Evolutionary conservation across 2,888 invertebrate species (phyloP).

Genomic region (Aphodius granarius): DNA sequence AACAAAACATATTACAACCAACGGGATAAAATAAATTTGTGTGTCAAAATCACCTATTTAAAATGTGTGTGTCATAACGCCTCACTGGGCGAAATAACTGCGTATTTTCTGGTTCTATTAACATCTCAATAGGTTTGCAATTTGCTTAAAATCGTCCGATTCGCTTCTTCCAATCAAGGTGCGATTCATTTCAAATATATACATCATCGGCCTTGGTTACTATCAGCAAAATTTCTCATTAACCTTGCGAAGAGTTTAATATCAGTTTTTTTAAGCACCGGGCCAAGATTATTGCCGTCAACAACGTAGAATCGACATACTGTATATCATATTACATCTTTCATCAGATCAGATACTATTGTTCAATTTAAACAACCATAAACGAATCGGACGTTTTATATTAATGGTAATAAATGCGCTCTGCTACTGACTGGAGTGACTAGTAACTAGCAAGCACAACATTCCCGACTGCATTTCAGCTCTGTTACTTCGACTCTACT

Average conservation of each 20-base stretch:
- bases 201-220: neutral
- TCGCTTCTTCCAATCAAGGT: neutral
- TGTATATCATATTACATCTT: neutral
- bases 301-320: neutral
- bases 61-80: too few species aligned
- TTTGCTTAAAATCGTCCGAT: neutral
- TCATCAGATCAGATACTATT: neutral
- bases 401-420: neutral
- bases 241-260: neutral
- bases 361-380: neutral
- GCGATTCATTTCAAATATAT: neutral
- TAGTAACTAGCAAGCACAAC: neutral
- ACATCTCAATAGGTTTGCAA: neutral
- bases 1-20: too few species aligned
- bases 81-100: neutral
- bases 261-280: neutral
- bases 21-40: too few species aligned
- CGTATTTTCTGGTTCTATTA: neutral
- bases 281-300: neutral
- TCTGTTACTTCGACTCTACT: neutral
- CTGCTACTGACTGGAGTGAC: too few species aligned
- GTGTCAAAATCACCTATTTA: too few species aligned
- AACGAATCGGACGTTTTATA: neutral
- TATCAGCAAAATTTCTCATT: neutral
- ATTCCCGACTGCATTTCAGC: neutral